Evolutionary conservation across 2,113 vertebrate species (phyloP), one percentile per base, ranked within the genome.

Genomic region (Ramphastos sulfuratus): DNA sequence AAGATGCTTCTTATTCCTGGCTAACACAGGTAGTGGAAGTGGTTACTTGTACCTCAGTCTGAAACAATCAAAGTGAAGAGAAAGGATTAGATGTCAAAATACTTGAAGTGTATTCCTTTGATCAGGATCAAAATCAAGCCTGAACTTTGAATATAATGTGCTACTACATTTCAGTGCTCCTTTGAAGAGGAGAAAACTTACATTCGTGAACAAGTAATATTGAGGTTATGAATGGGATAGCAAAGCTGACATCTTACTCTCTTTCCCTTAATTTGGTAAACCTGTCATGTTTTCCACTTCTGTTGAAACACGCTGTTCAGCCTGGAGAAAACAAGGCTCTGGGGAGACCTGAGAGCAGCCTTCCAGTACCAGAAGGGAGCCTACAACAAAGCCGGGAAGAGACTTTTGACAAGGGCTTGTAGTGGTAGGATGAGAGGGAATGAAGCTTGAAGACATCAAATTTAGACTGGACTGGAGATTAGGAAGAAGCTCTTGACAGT

Each of bases 111-210:
- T 37, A 16, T 31, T 46, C 19, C 35, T 95, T 93, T 94, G 69
- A 94, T 96, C 75, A 95, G 86, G 82, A 95, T 93, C 95, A 94
- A 92, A 97, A 94, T 95, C 91, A 77, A 91, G 82, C 31, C 66
- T 76, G 64, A 94, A 93, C 87, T 82, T 93, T 61, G 89, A 91
- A 81, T 96, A 89, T 85, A 86, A 92, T 78, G 67, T 75, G 58
- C 50, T 44, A 56, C 39, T 76, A 77, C 60, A 87, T 87, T 80
- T 85, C 81, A 72, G 61, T 35, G 56, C 71, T 20, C 48, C 42
- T 95, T 95, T 96, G 85, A 94, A 94, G 60, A 83, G 48, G 19
- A 39, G 12, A 92, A 87, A 87, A 14, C 56, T 69, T 66, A 39
- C 79, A 87, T 61, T 91, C 59, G 55, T 28, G 85, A 90, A 55